phyloP scores from a whole-genome alignment of 2,797 vertebrate genomes.

The Danio kyathit region DNA sequence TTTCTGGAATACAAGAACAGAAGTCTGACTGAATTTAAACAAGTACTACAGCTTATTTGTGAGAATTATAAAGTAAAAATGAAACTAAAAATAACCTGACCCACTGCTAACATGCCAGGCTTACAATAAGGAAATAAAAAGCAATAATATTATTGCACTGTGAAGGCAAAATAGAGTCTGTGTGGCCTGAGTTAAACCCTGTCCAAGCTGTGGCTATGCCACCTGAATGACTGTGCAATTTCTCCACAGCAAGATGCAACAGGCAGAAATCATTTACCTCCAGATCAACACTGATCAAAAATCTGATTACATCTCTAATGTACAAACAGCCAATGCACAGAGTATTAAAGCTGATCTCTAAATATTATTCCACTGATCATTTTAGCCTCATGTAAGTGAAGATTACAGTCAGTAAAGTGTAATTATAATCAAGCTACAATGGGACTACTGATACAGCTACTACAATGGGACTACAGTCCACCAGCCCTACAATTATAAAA shows the following conservation, averaged over 20 bases:
- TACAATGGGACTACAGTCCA: neutral
- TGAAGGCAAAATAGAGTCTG: conserved; percentile 1
- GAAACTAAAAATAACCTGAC: neutral
- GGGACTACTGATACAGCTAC: neutral
- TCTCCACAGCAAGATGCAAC: conserved; percentile 6
- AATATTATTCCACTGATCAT: neutral
- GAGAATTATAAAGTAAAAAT: neutral
- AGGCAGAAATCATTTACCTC: conserved; percentile 1
- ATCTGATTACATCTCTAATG: conserved; percentile 1
- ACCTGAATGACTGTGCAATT: conserved; percentile 47
- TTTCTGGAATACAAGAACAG: neutral
- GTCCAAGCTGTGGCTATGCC: conserved; percentile 23
- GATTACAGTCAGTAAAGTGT: neutral
- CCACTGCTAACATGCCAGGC: neutral
- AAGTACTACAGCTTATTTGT: neutral
- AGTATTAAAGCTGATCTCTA: conserved; percentile 3
- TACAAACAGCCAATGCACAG: neutral
- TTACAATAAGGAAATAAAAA: conserved; percentile 7
- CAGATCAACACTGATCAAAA: neutral
- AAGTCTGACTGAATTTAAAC: neutral
- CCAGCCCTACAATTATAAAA: neutral
- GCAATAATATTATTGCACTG: neutral
- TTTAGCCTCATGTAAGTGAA: neutral
- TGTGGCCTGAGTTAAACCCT: conserved; percentile 31
- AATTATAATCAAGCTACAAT: neutral